Evolutionary conservation across 2,797 vertebrate species (phyloP).

Genomic region (Tragelaphus eurycerus): DNA sequence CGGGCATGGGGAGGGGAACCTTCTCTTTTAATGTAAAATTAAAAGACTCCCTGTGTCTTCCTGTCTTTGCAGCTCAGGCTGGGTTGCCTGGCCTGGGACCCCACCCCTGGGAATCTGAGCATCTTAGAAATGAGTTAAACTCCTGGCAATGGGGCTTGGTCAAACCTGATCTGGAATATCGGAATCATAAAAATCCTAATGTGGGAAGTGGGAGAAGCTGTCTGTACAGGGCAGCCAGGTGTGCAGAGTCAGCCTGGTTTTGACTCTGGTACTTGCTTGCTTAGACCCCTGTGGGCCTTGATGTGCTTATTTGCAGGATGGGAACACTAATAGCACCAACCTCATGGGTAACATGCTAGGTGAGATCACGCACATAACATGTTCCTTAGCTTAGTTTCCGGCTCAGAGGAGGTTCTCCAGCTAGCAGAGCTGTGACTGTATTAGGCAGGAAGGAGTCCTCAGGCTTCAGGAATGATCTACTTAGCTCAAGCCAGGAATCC

Average conservation of each 20-base stretch:
- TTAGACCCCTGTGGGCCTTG: neutral
- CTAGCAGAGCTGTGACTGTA: neutral
- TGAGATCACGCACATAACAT: fast-evolving
- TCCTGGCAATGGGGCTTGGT: neutral
- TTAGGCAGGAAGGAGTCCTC: neutral
- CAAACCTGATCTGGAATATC: neutral
- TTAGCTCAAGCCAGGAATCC: neutral
- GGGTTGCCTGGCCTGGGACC: neutral
- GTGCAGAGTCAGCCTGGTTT: neutral
- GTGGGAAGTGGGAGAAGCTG: neutral
- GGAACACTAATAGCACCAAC: neutral
- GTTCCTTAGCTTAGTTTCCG: neutral
- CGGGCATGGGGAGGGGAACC: neutral
- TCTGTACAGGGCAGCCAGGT: neutral
- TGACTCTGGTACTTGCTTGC: neutral
- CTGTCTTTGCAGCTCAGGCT: neutral
- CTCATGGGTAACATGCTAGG: neutral
- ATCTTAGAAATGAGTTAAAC: neutral
- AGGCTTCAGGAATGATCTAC: neutral
- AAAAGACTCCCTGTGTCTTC: conserved; percentile 67
- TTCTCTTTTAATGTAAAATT: conserved; percentile 76
- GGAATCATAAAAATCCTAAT: neutral
- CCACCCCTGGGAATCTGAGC: neutral
- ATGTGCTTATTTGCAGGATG: neutral
- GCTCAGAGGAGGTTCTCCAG: fast-evolving